Percentiles rank a stretch among this genome's conserved stretches.
Evolutionary conservation across 2,888 invertebrate genomes (phyloP).

Genomic region (Agrotis exclamationis): DNA sequence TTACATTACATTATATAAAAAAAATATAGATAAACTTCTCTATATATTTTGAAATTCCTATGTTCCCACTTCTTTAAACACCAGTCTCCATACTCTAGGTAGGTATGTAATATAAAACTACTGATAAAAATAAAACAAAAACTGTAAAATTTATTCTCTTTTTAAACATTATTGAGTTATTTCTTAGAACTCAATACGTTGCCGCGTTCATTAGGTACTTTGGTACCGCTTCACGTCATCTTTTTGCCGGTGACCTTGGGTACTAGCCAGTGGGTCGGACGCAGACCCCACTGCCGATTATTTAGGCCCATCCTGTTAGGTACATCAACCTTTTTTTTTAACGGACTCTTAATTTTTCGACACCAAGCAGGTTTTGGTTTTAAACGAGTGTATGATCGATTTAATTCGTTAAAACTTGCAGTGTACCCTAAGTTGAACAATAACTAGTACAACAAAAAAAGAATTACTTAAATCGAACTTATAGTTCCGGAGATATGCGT

Average conservation of each 20-base stretch:
- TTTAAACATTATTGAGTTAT: slow-evolving; percentile 9
- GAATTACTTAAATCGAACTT: too few relatives aligned
- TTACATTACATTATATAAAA: too few relatives aligned
- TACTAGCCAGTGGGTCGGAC: slow-evolving; percentile 5
- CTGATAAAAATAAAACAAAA: neutral
- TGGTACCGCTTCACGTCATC: slow-evolving; percentile 35
- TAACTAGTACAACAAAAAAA: too few relatives aligned
- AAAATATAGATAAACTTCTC: too few relatives aligned
- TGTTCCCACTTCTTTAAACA: neutral
- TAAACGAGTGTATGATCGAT: neutral
- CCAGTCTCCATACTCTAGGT: too few relatives aligned
- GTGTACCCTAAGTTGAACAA: too few relatives aligned
- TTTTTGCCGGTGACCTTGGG: slow-evolving; percentile 20
- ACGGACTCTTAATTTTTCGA: neutral
- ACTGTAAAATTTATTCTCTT: neutral
- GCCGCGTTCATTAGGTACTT: slow-evolving; percentile 7
- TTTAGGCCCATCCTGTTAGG: slow-evolving; percentile 15
- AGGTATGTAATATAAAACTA: neutral
- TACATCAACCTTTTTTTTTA: neutral
- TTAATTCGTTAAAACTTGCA: too few relatives aligned
- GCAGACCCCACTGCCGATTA: slow-evolving; percentile 20
- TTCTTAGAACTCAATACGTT: slow-evolving; percentile 4
- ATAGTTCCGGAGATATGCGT: too few relatives aligned
- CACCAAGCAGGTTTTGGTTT: too few relatives aligned
- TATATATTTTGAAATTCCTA: neutral